Evolutionary conservation across 2,797 vertebrate genomes (phyloP).

Genomic region (Cheirogaleus major): DNA sequence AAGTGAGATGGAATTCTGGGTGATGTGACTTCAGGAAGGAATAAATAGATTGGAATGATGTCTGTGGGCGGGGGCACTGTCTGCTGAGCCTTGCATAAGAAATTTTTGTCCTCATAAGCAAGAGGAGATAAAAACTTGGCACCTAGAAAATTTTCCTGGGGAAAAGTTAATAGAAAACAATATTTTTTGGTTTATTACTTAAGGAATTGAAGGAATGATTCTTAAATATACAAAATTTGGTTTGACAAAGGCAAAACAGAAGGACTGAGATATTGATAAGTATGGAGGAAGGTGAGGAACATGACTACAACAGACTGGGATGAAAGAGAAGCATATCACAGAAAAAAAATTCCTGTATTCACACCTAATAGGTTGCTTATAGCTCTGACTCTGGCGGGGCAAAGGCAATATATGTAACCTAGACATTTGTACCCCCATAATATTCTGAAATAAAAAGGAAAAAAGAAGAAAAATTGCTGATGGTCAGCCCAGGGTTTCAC

Average conservation of each 20-base stretch:
- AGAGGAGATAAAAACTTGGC: background rate
- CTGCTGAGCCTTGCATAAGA: background rate
- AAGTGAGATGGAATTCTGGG: background rate
- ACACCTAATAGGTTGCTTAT: too few relatives aligned
- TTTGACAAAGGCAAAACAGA: background rate
- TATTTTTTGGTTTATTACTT: background rate
- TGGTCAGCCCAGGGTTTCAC: fast-evolving
- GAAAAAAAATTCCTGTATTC: background rate
- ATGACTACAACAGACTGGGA: background rate
- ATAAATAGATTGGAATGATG: background rate
- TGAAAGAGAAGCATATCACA: background rate
- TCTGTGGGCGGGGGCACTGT: background rate
- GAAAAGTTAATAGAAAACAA: background rate
- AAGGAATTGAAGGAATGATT: background rate
- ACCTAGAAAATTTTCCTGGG: background rate
- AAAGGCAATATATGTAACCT: too few relatives aligned
- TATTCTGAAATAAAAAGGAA: too few relatives aligned
- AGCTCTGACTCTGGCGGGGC: too few relatives aligned
- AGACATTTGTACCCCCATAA: too few relatives aligned
- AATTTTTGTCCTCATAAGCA: background rate
- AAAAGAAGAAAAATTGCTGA: too few relatives aligned
- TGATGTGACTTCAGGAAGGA: background rate
- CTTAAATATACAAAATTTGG: background rate
- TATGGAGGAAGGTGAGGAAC: background rate
- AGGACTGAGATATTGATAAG: background rate